Conservation (phyloP, 2,888 invertebrate species). For the Rhodophaea formosa region DNA sequence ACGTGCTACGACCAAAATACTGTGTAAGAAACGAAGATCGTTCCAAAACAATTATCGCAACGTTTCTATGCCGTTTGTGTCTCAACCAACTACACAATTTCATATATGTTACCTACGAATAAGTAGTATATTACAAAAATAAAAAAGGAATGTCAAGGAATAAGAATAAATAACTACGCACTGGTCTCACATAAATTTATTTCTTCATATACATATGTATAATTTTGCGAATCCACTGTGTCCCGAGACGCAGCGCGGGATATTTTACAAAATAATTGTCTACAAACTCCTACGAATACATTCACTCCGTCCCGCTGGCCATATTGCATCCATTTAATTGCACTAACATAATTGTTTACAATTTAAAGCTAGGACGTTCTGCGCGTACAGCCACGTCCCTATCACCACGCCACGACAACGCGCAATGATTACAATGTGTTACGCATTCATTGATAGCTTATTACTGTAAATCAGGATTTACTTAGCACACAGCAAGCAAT, state of each 20-base stretch:
- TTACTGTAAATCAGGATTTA: too few species aligned
- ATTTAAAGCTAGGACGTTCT: constrained; percentile 55
- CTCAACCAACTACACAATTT: too few species aligned
- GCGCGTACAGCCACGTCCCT: background rate
- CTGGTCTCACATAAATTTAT: constrained; percentile 81
- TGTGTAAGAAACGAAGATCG: too few species aligned
- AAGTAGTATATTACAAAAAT: too few species aligned
- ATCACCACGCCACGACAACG: too few species aligned
- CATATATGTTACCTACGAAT: too few species aligned
- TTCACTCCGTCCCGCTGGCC: constrained; percentile 58
- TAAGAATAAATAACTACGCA: constrained; percentile 36
- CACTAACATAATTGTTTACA: constrained; percentile 61
- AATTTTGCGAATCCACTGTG: constrained; percentile 80
- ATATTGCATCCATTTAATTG: constrained; percentile 64
- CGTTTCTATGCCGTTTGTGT: too few species aligned
- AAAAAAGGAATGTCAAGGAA: too few species aligned
- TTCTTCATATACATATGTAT: constrained; percentile 81
- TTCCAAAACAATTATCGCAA: background rate
- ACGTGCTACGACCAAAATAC: too few species aligned
- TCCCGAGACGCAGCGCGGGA: constrained; percentile 76
- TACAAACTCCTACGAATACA: constrained; percentile 69
- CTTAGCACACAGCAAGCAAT: too few species aligned
- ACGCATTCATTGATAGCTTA: too few species aligned
- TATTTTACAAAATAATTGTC: constrained; percentile 71
- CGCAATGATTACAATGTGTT: too few species aligned